phyloP scores from a whole-genome alignment of 2,888 invertebrate genomes.

The Cryptus viduatorius region DNA sequence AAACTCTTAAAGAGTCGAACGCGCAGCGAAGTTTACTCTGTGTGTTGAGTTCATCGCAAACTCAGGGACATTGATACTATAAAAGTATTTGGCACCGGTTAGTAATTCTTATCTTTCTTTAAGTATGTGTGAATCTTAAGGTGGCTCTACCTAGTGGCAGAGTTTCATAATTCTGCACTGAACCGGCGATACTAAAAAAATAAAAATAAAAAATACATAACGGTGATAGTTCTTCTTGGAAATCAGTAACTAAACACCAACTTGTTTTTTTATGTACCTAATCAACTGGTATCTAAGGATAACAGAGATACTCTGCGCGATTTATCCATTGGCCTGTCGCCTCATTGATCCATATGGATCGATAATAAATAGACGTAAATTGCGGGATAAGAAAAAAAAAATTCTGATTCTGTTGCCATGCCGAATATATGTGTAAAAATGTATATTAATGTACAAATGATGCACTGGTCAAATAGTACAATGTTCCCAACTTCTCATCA shows the following conservation, averaged over 20 bases:
- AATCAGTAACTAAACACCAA: background rate
- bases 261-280: background rate
- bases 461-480: background rate
- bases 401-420: background rate
- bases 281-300: constrained; percentile 41
- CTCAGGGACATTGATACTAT: background rate
- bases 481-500: no score
- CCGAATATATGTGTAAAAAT: background rate
- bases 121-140: background rate
- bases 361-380: background rate
- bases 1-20: background rate
- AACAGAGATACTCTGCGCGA: constrained; percentile 60
- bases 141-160: constrained; percentile 8
- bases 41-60: background rate
- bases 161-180: background rate
- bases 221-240: background rate
- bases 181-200: background rate
- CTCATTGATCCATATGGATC: constrained; percentile 36
- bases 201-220: background rate
- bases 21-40: background rate
- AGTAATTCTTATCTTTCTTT: background rate
- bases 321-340: constrained; percentile 64
- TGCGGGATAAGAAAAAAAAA: background rate
- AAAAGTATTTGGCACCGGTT: background rate
- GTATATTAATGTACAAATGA: background rate